These are phyloP conservation scores for Xestia rhomboidea DNA, from an alignment of 2,888 invertebrate genomes.

Conservation along the genomic window DNA sequence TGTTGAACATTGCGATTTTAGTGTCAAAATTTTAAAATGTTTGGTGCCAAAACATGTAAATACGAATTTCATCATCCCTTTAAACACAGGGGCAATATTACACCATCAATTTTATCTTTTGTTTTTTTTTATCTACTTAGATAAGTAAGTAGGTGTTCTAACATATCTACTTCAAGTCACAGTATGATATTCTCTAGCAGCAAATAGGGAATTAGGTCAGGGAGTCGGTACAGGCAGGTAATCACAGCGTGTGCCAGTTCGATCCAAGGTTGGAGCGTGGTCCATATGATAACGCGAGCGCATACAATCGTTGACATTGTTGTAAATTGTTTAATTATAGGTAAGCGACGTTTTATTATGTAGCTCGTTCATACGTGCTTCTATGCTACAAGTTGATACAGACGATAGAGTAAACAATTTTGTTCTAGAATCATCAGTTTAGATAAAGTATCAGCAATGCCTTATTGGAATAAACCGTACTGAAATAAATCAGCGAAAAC, in stretches of 20 bases:
- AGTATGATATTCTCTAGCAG: constrained; percentile 65
- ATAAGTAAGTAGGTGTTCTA: constrained; percentile 10
- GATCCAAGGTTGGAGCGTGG: constrained; percentile 76
- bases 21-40: neutral
- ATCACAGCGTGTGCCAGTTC: constrained; percentile 76
- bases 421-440: constrained; percentile 14
- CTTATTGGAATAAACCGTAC: neutral
- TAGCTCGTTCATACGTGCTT: constrained; percentile 34
- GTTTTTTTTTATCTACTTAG: neutral
- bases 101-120: neutral
- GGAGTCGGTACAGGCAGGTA: constrained; percentile 77
- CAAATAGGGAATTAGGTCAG: constrained; percentile 83
- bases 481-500: neutral
- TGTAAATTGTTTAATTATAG: constrained; percentile 65
- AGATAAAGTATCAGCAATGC: neutral
- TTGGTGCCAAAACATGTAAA: no score
- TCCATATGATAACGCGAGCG: constrained; percentile 70
- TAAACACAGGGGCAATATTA: neutral
- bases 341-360: constrained; percentile 52
- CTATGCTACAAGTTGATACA: constrained; percentile 10
- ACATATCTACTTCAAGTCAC: constrained; percentile 14
- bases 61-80: constrained; percentile 1
- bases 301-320: constrained; percentile 68
- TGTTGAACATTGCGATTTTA: neutral
- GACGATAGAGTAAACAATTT: neutral